These are phyloP conservation scores for Polydesmus complanatus DNA, from an alignment of 2,888 invertebrate species.

Conservation along the genomic window DNA sequence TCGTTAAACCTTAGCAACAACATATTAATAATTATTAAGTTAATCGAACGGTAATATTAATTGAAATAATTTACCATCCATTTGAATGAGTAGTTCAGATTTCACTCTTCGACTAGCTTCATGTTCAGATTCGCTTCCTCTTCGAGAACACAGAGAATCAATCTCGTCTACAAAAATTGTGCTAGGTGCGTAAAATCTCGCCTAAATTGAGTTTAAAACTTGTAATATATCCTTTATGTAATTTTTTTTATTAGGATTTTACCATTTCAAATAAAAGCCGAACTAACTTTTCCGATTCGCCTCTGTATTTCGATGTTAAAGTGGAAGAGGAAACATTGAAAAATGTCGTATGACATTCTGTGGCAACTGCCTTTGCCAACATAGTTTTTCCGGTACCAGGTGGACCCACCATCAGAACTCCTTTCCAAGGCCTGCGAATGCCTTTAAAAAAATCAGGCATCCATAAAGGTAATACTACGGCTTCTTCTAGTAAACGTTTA, in stretches of 20 bases:
- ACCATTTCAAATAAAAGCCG: constrained; percentile 94
- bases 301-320: constrained; percentile 93
- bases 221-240: no score
- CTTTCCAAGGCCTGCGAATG: constrained; percentile 30
- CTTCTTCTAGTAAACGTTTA: constrained; percentile 83
- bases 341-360: constrained; percentile 94
- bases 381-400: constrained; percentile 92
- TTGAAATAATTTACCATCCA: constrained; percentile 58
- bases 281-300: constrained; percentile 98
- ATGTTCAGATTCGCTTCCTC: constrained; percentile 93
- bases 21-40: not conserved
- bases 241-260: no score
- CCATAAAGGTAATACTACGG: constrained; percentile 91
- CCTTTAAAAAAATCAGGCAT: constrained; percentile 96
- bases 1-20: constrained; percentile 15
- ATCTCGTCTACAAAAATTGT: constrained; percentile 99
- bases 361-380: constrained; percentile 94
- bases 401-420: constrained; percentile 85
- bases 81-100: constrained; percentile 92
- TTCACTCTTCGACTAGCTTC: constrained; percentile 94
- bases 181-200: constrained; percentile 92
- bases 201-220: constrained; percentile 39
- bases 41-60: not conserved
- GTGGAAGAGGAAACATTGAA: constrained; percentile 95
- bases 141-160: constrained; percentile 85